A percentile compares a stretch with the other conserved stretches of the same genome.
These are phyloP conservation scores for Pyrrhosoma nymphula DNA, from an alignment of 2,888 invertebrate species.

Conservation along the genomic window DNA sequence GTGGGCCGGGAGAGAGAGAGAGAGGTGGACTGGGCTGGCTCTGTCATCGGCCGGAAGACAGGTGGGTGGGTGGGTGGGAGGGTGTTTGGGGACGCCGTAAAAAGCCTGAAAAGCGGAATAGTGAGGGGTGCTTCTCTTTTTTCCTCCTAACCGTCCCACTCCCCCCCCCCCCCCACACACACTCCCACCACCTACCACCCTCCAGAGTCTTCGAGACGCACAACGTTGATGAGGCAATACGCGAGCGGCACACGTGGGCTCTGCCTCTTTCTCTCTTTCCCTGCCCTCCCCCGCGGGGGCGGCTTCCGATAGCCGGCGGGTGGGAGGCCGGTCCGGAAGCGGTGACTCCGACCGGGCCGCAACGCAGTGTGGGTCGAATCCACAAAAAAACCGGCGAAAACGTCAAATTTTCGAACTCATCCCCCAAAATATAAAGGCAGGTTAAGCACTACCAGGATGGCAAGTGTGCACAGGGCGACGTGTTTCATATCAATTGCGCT, in stretches of 20 bases:
- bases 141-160: no score
- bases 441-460: no score
- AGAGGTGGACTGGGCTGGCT: neutral
- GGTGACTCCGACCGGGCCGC: no score
- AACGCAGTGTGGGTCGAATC: neutral
- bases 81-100: neutral
- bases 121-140: neutral
- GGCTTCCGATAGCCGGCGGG: neutral
- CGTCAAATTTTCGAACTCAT: neutral
- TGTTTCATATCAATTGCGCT: no score
- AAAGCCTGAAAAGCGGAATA: neutral
- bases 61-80: neutral
- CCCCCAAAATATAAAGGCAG: neutral
- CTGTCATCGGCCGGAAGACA: conserved; percentile 22
- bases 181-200: neutral
- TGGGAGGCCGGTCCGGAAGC: neutral
- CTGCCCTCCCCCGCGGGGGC: neutral
- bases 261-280: neutral
- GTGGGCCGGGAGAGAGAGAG: neutral
- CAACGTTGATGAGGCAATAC: neutral
- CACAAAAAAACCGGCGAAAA: neutral
- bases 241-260: neutral
- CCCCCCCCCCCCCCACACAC: no score
- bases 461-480: no score
- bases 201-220: neutral